Evolutionary conservation across 1,140 invertebrate genomes (phyloP).

Genomic region (Heterodera carotae): DNA sequence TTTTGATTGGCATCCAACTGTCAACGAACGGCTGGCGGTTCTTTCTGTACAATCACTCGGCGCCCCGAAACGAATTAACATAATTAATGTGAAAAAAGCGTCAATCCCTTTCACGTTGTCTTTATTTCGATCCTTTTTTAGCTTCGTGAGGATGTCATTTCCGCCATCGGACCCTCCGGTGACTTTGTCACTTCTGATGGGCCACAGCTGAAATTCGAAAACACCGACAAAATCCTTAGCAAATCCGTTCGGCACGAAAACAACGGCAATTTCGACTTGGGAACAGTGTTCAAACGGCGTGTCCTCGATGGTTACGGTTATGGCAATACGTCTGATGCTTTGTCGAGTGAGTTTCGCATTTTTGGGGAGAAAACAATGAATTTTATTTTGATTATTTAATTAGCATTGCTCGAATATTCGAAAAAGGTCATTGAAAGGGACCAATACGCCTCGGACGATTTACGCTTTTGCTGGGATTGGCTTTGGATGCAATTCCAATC

Average conservation of each 20-base stretch:
- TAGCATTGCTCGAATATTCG: conserved; percentile 41
- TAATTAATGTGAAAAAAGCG: conserved; percentile 28
- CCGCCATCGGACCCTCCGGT: conserved; percentile 20
- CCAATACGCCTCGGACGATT: conserved; percentile 35
- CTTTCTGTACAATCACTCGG: neutral
- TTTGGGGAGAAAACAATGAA: neutral
- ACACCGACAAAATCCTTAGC: neutral
- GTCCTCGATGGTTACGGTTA: conserved; percentile 42
- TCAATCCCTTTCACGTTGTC: neutral
- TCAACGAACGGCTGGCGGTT: conserved; percentile 20
- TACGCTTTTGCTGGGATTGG: conserved; percentile 46
- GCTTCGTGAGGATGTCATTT: conserved; percentile 12
- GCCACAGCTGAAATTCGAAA: conserved; percentile 14
- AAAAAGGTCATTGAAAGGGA: conserved; percentile 38
- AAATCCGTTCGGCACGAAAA: neutral
- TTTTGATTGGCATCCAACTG: conserved; percentile 38
- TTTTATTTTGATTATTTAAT: neutral
- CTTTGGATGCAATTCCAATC: conserved; percentile 33
- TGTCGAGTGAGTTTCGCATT: conserved; percentile 28
- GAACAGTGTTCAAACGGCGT: conserved; percentile 14
- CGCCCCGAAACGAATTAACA: conserved; percentile 20
- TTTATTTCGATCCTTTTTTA: neutral
- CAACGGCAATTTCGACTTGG: conserved; percentile 6
- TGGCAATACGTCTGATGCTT: conserved; percentile 34
- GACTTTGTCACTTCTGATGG: conserved; percentile 28